phyloP scores from a whole-genome alignment of 2,888 invertebrate genomes.

The Dynastes grantii region DNA sequence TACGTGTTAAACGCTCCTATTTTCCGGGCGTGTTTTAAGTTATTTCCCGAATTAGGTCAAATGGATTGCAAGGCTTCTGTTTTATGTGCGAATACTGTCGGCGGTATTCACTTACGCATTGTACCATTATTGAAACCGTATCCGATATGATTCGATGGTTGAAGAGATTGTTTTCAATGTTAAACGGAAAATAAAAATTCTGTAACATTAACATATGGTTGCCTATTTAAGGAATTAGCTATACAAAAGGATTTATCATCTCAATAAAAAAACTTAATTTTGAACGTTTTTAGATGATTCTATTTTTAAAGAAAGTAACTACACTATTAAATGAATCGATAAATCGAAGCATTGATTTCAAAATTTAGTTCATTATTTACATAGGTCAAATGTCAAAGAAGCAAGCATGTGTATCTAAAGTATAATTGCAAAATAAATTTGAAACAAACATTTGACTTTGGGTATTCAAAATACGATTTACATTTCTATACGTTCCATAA shows the following conservation, averaged over 20 bases:
- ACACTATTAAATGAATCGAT: no score
- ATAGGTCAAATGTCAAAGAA: neutral
- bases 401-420: neutral
- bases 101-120: conserved; percentile 35
- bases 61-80: conserved; percentile 43
- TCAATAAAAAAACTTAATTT: no score
- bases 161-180: conserved; percentile 13
- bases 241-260: neutral
- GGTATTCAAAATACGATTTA: no score
- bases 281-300: neutral
- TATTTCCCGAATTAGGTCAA: conserved; percentile 53
- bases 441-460: no score
- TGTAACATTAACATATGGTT: conserved; percentile 17
- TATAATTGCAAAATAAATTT: conserved; percentile 3
- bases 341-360: neutral
- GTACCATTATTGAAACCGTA: conserved; percentile 34
- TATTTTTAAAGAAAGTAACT: neutral
- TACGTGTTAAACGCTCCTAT: conserved; percentile 1
- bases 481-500: no score
- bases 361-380: neutral
- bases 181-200: neutral
- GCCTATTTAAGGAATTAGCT: neutral
- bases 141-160: conserved; percentile 32
- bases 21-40: conserved; percentile 39
- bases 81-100: conserved; percentile 26